Conservation (phyloP, 2,113 vertebrate genomes). For the Lophochroa leadbeateri region DNA sequence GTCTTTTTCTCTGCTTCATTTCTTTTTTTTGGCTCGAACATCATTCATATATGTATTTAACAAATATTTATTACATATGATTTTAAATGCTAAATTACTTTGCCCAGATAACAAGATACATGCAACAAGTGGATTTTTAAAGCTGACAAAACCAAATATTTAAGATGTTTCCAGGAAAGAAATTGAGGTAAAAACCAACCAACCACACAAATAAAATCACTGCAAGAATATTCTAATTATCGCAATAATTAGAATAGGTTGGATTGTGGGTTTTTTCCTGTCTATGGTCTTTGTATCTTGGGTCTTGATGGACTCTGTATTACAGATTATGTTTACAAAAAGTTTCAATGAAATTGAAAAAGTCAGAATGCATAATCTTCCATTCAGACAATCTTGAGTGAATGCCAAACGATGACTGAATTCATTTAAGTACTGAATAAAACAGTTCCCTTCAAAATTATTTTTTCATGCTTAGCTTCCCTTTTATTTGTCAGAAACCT, state of each 20-base stretch:
- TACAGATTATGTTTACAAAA: slow-evolving; percentile 48
- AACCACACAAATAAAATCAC: background rate
- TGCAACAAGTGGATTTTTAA: background rate
- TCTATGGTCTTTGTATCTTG: background rate
- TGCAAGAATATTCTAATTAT: background rate
- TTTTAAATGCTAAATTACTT: background rate
- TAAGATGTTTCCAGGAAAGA: background rate
- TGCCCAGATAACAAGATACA: background rate
- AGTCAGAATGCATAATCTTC: slow-evolving; percentile 23
- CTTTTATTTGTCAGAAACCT: slow-evolving; percentile 47
- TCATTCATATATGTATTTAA: background rate
- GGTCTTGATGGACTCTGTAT: slow-evolving; percentile 4
- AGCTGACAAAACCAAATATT: background rate
- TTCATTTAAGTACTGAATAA: slow-evolving; percentile 32
- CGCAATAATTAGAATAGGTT: background rate
- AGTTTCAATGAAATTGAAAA: slow-evolving; percentile 20
- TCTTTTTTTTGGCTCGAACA: background rate
- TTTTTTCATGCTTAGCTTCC: slow-evolving; percentile 20
- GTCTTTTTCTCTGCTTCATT: background rate
- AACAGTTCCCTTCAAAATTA: slow-evolving; percentile 12
- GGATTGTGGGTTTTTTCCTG: background rate
- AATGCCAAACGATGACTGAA: slow-evolving; percentile 25
- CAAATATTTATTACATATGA: background rate
- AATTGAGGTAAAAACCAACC: background rate
- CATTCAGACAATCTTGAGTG: slow-evolving; percentile 25